phyloP scores from a whole-genome alignment of 2,888 invertebrate genomes.

The Drosophila limbata region DNA sequence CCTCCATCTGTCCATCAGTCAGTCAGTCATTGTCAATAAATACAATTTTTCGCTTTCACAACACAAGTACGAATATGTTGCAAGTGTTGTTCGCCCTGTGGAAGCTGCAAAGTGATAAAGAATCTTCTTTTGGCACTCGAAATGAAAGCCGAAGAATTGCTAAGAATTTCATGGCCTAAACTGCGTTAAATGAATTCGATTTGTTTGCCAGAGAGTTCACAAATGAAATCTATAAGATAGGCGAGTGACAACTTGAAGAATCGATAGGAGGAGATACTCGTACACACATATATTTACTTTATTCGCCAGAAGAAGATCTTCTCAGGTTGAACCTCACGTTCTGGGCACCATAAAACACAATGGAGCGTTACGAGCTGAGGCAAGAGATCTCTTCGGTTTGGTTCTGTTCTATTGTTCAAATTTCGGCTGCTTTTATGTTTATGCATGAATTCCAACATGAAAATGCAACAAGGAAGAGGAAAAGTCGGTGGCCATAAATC shows the following conservation, averaged over 20 bases:
- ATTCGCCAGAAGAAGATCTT: conserved; percentile 53
- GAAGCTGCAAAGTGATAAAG: conserved; percentile 28
- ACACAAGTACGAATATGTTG: conserved; percentile 30
- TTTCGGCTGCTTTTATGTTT: conserved; percentile 78
- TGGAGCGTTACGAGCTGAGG: conserved; percentile 62
- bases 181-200: conserved; percentile 64
- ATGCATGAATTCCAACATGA: conserved; percentile 79
- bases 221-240: conserved; percentile 25
- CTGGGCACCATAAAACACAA: conserved; percentile 73
- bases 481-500: conserved; percentile 67
- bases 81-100: conserved; percentile 49
- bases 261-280: conserved; percentile 24
- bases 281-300: conserved; percentile 40
- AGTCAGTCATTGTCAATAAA: conserved; percentile 55
- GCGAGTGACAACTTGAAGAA: conserved; percentile 56
- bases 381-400: conserved; percentile 12
- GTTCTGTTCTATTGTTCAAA: conserved; percentile 72
- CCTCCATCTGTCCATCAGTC: neutral
- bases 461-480: conserved; percentile 72
- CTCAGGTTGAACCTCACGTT: conserved; percentile 72
- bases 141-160: conserved; percentile 49
- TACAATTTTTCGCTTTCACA: conserved; percentile 63
- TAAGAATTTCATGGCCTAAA: conserved; percentile 41
- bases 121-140: conserved; percentile 33
- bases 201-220: conserved; percentile 32